Conservation (phyloP, 2,113 vertebrate species). For the Rallus limicola region DNA sequence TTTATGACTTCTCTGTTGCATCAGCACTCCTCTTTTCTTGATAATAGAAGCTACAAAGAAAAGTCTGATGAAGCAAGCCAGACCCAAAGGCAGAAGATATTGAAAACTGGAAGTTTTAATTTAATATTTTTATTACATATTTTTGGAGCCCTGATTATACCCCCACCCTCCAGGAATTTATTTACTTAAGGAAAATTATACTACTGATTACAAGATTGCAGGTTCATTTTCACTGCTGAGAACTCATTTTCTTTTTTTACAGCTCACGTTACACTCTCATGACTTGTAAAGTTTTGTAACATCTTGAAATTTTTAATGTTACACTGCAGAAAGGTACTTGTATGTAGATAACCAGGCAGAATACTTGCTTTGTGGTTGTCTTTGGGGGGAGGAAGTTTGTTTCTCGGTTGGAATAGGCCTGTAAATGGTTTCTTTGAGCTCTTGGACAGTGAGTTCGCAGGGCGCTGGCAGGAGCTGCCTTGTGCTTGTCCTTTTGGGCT, state of each 20-base stretch:
- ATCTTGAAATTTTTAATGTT: conserved; percentile 67
- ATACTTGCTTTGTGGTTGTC: conserved; percentile 41
- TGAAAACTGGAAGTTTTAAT: conserved; percentile 70
- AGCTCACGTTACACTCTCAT: conserved; percentile 61
- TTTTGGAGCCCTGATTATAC: conserved; percentile 73
- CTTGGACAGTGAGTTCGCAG: background rate
- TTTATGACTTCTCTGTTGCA: background rate
- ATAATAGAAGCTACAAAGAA: background rate
- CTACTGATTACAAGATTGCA: conserved; percentile 76
- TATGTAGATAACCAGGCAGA: conserved; percentile 47
- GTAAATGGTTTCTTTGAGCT: background rate
- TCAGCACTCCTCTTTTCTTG: background rate
- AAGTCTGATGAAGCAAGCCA: background rate
- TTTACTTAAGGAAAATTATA: conserved; percentile 77
- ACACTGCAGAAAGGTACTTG: conserved; percentile 58
- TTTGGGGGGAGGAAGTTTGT: background rate
- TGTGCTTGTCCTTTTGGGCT: conserved; percentile 55
- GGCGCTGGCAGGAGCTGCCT: conserved; percentile 32
- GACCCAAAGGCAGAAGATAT: conserved; percentile 54
- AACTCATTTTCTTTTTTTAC: conserved; percentile 26
- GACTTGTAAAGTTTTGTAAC: conserved; percentile 70
- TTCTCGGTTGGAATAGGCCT: conserved; percentile 45
- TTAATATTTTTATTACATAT: conserved; percentile 68
- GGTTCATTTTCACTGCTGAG: conserved; percentile 71
- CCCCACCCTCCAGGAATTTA: conserved; percentile 62